Evolutionary conservation across 2,113 vertebrate genomes (phyloP).

Genomic region (Colaptes auratus): DNA sequence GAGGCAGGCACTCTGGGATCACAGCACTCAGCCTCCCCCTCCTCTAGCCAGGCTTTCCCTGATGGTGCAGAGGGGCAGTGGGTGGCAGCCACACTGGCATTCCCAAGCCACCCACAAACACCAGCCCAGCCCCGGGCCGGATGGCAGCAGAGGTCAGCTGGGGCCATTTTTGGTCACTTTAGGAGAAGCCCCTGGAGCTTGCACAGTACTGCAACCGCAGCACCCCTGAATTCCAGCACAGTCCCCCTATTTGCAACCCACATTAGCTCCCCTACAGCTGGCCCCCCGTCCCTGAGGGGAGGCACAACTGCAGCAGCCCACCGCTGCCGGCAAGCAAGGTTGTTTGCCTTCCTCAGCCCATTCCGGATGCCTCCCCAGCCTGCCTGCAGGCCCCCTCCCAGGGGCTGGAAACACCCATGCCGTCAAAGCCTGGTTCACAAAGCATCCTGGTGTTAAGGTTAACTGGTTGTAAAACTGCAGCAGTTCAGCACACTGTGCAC

Average conservation of each 20-base stretch:
- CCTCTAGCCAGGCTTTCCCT: neutral
- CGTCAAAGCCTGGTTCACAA: slow-evolving; percentile 47
- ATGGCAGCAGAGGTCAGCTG: neutral
- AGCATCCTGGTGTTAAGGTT: slow-evolving; percentile 50
- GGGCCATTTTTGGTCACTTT: neutral
- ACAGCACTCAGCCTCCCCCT: neutral
- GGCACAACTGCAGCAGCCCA: neutral
- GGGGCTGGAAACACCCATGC: slow-evolving; percentile 21
- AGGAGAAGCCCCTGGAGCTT: neutral
- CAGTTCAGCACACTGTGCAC: slow-evolving; percentile 60
- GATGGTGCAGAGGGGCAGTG: neutral
- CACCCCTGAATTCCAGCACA: neutral
- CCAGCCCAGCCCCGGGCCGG: rapidly evolving
- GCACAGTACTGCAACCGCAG: rapidly evolving
- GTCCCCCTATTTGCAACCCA: neutral
- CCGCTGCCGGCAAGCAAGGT: neutral
- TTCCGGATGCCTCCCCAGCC: neutral
- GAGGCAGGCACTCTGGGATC: neutral
- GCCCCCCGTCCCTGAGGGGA: neutral
- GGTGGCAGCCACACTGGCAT: neutral
- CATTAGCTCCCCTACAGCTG: neutral
- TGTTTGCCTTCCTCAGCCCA: neutral
- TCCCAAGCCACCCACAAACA: neutral
- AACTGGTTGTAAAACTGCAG: slow-evolving; percentile 55
- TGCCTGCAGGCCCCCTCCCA: slow-evolving; percentile 8